Base-by-base conservation (phyloP, 2,113 vertebrate genomes). In the Hymenochirus boettgeri region DNA sequence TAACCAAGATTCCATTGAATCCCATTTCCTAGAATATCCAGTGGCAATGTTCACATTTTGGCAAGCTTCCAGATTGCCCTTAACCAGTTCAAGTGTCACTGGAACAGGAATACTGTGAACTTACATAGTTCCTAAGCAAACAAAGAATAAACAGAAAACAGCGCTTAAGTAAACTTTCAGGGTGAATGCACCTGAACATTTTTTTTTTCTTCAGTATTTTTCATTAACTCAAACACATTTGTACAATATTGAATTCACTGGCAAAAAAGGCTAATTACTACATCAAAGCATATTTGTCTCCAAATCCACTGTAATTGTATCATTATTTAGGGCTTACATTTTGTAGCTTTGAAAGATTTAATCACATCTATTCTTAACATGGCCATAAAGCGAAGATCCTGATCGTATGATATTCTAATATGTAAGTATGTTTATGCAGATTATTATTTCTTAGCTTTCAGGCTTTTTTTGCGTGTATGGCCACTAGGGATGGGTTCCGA, bases 1-100 rank as follows among this genome's bases (percentile, higher is more conserved):
- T 54, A 63, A 48, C 27, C 54, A 67, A 67, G 15, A n/a, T 13
- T 13, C 4, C 62, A 45, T 70, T 33, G 65, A 45, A 2, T 21
- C 42, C 33, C 74, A 61, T 70, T 21, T 56, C 18, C 3, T 59
- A 17, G 25, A 47, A 46, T 60, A 60, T 26, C 52, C 62, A 50
- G 26, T 10, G 3, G 0, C 15, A 31, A 63, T 51, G 21, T 71
- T 74, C 62, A 26, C 1, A 45, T 13, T 51, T 64, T 46, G 17
- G 1, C 0, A 3, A 21, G 26, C 25, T 39, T 45, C 59, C 57
- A 15, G 27, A 2, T 4, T 0, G 39, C 29, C 26, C 26, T 69
- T 26, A 23, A 23, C 52, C 24, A 46, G 57, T 22, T 59, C 57
- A 60, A 31, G 53, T 31, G 65, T 60, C 47, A 45, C 21, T 10